Conservation (phyloP, 2,797 vertebrate genomes). For the Melanotaenia nigrans region DNA sequence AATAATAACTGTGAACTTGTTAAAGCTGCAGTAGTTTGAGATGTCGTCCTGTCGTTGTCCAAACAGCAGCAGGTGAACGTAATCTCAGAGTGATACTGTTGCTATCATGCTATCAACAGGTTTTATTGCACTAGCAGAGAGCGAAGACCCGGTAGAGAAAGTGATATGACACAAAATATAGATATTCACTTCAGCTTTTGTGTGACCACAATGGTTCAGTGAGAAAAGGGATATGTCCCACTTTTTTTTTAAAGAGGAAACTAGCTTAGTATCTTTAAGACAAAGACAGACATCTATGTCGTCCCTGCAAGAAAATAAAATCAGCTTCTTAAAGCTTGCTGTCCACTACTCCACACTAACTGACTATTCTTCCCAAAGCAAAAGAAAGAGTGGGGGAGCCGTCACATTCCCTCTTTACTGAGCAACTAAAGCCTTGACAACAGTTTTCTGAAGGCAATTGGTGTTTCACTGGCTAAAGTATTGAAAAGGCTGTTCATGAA, state of each 20-base stretch:
- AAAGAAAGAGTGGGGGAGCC: constrained; percentile 18
- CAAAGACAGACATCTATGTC: neutral
- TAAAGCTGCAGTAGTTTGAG: neutral
- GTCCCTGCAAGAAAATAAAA: constrained; percentile 6
- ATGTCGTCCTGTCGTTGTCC: neutral
- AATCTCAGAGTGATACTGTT: neutral
- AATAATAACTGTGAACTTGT: neutral
- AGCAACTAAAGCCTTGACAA: constrained; percentile 67
- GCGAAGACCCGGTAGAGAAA: constrained; percentile 12
- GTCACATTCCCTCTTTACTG: constrained; percentile 62
- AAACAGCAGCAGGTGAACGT: neutral
- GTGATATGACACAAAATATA: constrained; percentile 12
- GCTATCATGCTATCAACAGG: too few relatives aligned
- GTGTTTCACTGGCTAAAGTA: constrained; percentile 11
- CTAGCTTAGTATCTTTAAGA: constrained; percentile 14
- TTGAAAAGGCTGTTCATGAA: neutral
- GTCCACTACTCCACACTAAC: constrained; percentile 10
- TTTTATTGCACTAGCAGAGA: neutral
- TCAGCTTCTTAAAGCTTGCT: neutral
- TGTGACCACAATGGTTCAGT: constrained; percentile 17
- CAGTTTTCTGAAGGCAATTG: constrained; percentile 38
- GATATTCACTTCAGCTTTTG: constrained; percentile 31
- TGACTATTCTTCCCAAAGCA: constrained; percentile 13
- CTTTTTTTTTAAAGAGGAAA: constrained; percentile 19
- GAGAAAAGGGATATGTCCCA: constrained; percentile 5